These are phyloP conservation scores for Petrolisthes manimaculis DNA, from an alignment of 2,888 invertebrate species.

Conservation along the genomic window DNA sequence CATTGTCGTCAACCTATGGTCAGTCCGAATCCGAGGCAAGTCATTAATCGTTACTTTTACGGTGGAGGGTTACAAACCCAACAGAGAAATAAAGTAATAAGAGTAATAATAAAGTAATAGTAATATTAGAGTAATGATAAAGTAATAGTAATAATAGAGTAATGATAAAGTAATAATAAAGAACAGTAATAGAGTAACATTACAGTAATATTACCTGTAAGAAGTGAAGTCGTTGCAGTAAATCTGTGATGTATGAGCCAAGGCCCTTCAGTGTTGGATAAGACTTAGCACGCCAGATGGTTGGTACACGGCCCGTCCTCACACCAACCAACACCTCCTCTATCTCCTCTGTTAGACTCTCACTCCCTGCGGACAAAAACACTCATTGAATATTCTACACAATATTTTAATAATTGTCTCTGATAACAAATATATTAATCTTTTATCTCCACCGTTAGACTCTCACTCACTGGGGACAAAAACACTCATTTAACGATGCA, in stretches of 20 bases:
- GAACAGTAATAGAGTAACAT: no score
- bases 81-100: no score
- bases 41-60: no score
- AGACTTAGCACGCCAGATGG: constrained; percentile 84
- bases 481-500: no score
- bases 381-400: not conserved
- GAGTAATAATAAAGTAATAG: not conserved
- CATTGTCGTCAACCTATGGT: no score
- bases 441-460: no score
- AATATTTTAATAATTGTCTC: no score
- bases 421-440: no score
- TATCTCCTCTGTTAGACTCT: constrained; percentile 87
- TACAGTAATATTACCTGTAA: constrained; percentile 73
- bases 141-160: not conserved
- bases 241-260: constrained; percentile 85
- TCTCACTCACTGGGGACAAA: no score
- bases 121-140: not conserved
- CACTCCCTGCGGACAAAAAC: constrained; percentile 74
- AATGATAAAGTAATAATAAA: not conserved
- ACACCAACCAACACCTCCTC: constrained; percentile 82
- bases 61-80: no score
- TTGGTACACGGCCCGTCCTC: constrained; percentile 82
- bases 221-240: constrained; percentile 74
- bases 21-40: no score
- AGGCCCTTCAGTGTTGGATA: constrained; percentile 91